These are phyloP conservation scores for Calycopis cecrops DNA, from an alignment of 1,140 invertebrate species.

Conservation along the genomic window DNA sequence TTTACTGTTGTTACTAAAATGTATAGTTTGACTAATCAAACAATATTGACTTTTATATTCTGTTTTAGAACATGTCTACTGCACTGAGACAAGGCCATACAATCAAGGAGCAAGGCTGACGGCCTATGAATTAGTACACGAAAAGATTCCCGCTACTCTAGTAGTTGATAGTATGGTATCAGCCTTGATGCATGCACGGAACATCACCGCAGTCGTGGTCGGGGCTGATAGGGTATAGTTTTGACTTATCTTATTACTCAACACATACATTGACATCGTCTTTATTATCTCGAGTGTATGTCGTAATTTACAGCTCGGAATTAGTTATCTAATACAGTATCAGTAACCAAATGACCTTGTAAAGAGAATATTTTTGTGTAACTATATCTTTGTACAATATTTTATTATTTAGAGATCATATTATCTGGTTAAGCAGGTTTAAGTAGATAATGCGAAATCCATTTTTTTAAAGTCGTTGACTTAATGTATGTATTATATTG, in stretches of 20 bases:
- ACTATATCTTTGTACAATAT: too few relatives aligned
- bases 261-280: too few relatives aligned
- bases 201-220: slow-evolving; percentile 87
- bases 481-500: too few relatives aligned
- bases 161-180: slow-evolving; percentile 98
- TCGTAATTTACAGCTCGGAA: background rate
- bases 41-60: background rate
- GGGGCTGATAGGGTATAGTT: slow-evolving; percentile 88
- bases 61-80: slow-evolving; percentile 89
- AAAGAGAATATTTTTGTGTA: background rate
- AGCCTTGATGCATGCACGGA: slow-evolving; percentile 88
- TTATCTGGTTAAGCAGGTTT: too few relatives aligned
- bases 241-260: slow-evolving; percentile 2
- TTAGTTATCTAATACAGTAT: too few relatives aligned
- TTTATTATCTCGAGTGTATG: too few relatives aligned
- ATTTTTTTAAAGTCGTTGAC: too few relatives aligned
- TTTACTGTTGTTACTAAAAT: background rate
- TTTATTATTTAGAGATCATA: too few relatives aligned
- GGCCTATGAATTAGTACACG: slow-evolving; percentile 95
- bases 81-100: slow-evolving; percentile 98
- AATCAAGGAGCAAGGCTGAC: slow-evolving; percentile 97
- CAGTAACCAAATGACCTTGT: too few relatives aligned
- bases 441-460: too few relatives aligned
- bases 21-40: background rate
- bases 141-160: slow-evolving; percentile 94